Evolutionary conservation across 2,888 invertebrate species (phyloP).

Genomic region (Neoascia interrupta): DNA sequence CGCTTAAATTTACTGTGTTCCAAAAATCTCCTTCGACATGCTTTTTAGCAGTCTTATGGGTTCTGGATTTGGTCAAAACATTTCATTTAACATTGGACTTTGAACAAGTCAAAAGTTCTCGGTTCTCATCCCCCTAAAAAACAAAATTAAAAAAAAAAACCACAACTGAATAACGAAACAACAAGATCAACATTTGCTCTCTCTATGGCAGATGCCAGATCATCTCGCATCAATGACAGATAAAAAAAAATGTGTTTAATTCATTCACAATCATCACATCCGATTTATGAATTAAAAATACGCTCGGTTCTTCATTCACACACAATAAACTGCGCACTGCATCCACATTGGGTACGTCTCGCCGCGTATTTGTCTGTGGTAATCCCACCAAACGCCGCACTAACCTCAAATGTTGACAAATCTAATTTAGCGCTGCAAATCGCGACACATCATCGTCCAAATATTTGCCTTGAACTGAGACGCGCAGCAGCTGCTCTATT

Average conservation of each 20-base stretch:
- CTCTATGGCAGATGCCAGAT: slow-evolving; percentile 17
- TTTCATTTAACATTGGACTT: no score
- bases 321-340: slow-evolving; percentile 55
- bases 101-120: no score
- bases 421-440: slow-evolving; percentile 45
- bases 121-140: no score
- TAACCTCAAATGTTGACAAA: slow-evolving; percentile 45
- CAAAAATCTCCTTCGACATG: no score
- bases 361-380: background rate
- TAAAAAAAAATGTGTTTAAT: no score
- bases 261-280: slow-evolving; percentile 69
- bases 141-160: no score
- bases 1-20: no score
- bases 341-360: slow-evolving; percentile 10
- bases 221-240: slow-evolving; percentile 18
- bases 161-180: no score
- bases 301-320: slow-evolving; percentile 1
- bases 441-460: slow-evolving; percentile 12
- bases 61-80: no score
- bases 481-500: slow-evolving; percentile 19
- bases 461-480: slow-evolving; percentile 51
- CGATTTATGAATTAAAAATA: slow-evolving; percentile 69
- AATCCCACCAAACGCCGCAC: background rate
- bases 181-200: slow-evolving; percentile 35
- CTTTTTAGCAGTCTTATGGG: no score